A percentile compares a stretch with the other conserved stretches of the same genome.
Evolutionary conservation across 2,797 vertebrate species (phyloP).

Genomic region (Dallia pectoralis): DNA sequence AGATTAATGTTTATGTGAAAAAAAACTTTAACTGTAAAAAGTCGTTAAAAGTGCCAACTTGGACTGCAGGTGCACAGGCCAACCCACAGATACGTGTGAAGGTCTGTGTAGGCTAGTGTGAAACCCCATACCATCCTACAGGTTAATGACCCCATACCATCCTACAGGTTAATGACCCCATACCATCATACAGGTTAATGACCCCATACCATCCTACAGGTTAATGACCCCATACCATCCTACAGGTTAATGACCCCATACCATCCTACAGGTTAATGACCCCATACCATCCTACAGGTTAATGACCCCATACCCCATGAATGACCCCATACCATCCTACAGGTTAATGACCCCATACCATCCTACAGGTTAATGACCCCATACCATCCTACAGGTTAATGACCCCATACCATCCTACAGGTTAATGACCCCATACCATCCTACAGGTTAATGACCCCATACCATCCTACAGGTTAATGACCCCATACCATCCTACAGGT

Average conservation of each 20-base stretch:
- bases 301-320: conserved; percentile 20
- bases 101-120: conserved; percentile 12
- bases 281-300: conserved; percentile 10
- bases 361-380: no score
- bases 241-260: no score
- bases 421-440: no score
- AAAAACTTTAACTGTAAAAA: not conserved
- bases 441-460: conserved; percentile 12
- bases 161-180: conserved; percentile 12
- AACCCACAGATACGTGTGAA: not conserved
- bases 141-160: no score
- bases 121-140: not conserved
- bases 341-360: conserved; percentile 16
- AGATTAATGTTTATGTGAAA: conserved; percentile 1
- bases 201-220: conserved; percentile 10
- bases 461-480: no score
- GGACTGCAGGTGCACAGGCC: conserved; percentile 10
- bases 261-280: conserved; percentile 12
- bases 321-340: conserved; percentile 13
- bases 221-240: conserved; percentile 16
- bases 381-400: conserved; percentile 12
- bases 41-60: not conserved
- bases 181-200: no score
- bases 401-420: conserved; percentile 16
- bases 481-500: conserved; percentile 10